Evolutionary conservation across 2,888 invertebrate species (phyloP), one percentile per base, ranked within the genome.

Genomic region (Tenthredo amoena): DNA sequence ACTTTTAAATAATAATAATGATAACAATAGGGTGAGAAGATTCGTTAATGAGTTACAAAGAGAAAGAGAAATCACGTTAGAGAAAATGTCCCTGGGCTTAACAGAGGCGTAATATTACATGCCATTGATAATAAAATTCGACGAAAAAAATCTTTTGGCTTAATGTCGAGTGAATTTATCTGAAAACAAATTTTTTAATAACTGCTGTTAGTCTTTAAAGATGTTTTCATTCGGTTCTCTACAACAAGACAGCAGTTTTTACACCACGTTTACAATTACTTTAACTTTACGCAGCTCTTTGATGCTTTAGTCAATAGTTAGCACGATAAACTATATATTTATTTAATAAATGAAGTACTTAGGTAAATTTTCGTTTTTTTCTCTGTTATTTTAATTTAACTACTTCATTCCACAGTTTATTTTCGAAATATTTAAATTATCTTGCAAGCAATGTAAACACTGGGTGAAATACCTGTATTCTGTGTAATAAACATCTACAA

Each of bases 41-140:
- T 92, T 91, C 85, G 84, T 91, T 34, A 86, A 90, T 15, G 91
- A 90, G 84, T 87, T 92, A 85, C 87, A 91, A 43, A 85, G 87
- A 21, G 87, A 90, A 84, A 90, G 90, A 65, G 85, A 89, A 83
- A 76, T 74, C 43, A 81, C 86, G 84, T 86, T 91, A 40, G 87
- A 89, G 86, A 87, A 87, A 87, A 74, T 87, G 58, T 86, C 82
- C 83, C 62, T 74, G 6, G 83, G 72, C 7, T 55, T 81, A 81
- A 31, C 62, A 58, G 82, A 81, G 65, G 31, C 43, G 31, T 74
- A 26, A 74, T 31, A 74, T 43, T n/a, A 43, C 12, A 43, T 74
- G 9, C 21, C 21, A 74, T n/a, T 12, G 15, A 72, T 21, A 47
- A 43, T 15, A 26, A 15, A 2, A 10, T 21, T 74, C 2, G 18